phyloP scores from a whole-genome alignment of 1,140 invertebrate species.

The Zaprionus vittiger region DNA sequence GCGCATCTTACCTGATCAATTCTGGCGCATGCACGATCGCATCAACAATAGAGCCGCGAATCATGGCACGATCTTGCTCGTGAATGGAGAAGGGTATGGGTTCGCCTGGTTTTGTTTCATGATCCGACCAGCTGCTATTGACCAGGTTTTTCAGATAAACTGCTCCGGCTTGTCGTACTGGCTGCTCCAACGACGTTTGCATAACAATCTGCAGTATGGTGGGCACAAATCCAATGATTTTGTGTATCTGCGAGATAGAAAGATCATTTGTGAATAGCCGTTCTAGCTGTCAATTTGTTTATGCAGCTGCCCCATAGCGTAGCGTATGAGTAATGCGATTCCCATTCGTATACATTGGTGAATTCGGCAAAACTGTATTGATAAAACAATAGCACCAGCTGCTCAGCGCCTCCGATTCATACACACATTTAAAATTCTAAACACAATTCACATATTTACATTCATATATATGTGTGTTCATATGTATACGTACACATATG shows the following conservation, averaged over 20 bases:
- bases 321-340: slow-evolving; percentile 36
- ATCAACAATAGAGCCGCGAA: slow-evolving; percentile 97
- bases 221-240: slow-evolving; percentile 98
- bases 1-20: slow-evolving; percentile 88
- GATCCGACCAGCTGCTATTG: slow-evolving; percentile 94
- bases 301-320: slow-evolving; percentile 56
- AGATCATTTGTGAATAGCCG: slow-evolving; percentile 36
- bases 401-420: slow-evolving; percentile 10
- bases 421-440: slow-evolving; percentile 62
- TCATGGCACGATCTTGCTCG: slow-evolving; percentile 97
- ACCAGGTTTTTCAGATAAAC: slow-evolving; percentile 99
- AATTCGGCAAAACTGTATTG: slow-evolving; percentile 31
- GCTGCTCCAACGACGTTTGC: slow-evolving; percentile 94
- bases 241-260: slow-evolving; percentile 89
- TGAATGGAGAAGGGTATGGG: slow-evolving; percentile 94
- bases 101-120: slow-evolving; percentile 90
- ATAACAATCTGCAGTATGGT: slow-evolving; percentile 96
- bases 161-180: slow-evolving; percentile 97
- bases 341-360: neutral
- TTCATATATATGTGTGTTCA: slow-evolving; percentile 3
- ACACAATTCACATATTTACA: slow-evolving; percentile 36
- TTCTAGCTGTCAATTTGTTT: slow-evolving; percentile 50
- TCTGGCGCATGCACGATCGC: slow-evolving; percentile 97
- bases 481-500: slow-evolving; percentile 1
- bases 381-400: slow-evolving; percentile 42